A percentile compares a stretch with the other conserved stretches of the same genome.
phyloP scores from a whole-genome alignment of 2,797 vertebrate genomes.

The Chelidonichthys spinosus region DNA sequence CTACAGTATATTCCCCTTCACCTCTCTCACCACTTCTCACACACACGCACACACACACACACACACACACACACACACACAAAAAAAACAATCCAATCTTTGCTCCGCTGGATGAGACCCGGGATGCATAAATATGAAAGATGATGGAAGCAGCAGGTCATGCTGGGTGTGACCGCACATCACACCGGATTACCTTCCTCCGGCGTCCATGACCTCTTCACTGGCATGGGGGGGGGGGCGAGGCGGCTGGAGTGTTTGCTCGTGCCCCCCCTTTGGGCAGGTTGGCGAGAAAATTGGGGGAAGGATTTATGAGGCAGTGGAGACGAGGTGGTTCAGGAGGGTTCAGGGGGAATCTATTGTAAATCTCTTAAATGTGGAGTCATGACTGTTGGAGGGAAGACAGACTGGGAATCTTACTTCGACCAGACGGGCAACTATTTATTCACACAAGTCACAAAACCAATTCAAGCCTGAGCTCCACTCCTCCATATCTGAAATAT shows the following conservation, averaged over 20 bases:
- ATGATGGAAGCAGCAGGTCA: constrained; percentile 61
- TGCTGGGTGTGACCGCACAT: constrained; percentile 62
- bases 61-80: constrained; percentile 36
- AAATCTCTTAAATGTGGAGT: constrained; percentile 55
- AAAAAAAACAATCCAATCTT: constrained; percentile 58
- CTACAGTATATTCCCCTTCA: constrained; percentile 43
- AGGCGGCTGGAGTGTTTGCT: constrained; percentile 17
- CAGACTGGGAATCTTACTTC: constrained; percentile 39
- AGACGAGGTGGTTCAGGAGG: constrained; percentile 30
- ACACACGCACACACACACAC: constrained; percentile 13
- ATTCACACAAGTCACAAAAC: constrained; percentile 20
- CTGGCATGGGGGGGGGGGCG: constrained; percentile 16
- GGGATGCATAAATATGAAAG: constrained; percentile 74
- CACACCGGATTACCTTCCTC: constrained; percentile 64
- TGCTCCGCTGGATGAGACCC: constrained; percentile 41
- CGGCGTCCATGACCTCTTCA: constrained; percentile 64
- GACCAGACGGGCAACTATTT: constrained; percentile 32
- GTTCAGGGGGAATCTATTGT: constrained; percentile 45
- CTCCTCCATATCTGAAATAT: neutral
- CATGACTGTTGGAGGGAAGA: constrained; percentile 20
- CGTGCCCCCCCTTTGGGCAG: constrained; percentile 20
- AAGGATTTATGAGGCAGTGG: constrained; percentile 62
- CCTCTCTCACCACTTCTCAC: constrained; percentile 22
- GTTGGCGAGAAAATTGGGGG: constrained; percentile 23
- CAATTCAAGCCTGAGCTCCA: constrained; percentile 10